Conservation (phyloP, 2,797 vertebrate genomes). For the Centropyge bicolor region DNA sequence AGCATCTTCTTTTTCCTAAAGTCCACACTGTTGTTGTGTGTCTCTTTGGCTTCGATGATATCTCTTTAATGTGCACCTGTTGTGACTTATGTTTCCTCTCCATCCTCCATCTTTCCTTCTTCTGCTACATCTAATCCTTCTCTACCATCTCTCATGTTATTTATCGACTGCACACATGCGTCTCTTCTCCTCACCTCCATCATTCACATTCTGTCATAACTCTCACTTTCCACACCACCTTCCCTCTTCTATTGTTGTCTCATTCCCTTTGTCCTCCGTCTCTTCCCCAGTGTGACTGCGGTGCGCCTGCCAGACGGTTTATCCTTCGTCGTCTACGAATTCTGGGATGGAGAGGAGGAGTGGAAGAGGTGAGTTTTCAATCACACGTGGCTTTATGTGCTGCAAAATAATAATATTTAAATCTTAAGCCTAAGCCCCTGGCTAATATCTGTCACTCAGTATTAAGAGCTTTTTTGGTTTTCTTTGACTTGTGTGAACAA, state of each 20-base stretch:
- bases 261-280: conserved; percentile 14
- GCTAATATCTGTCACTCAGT: neutral
- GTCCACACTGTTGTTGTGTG: neutral
- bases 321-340: conserved; percentile 96
- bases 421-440: neutral
- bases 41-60: conserved; percentile 4
- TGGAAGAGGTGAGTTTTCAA: conserved; percentile 91
- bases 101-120: neutral
- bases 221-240: neutral
- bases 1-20: neutral
- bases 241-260: conserved; percentile 39
- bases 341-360: conserved; percentile 96
- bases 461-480: conserved; percentile 14
- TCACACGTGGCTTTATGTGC: neutral
- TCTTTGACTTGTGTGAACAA: neutral
- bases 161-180: neutral
- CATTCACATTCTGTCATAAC: conserved; percentile 1
- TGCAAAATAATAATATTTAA: neutral
- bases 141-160: neutral
- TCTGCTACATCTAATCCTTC: neutral
- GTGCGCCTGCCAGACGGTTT: conserved; percentile 92
- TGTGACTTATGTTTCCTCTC: neutral
- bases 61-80: conserved; percentile 9
- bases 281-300: conserved; percentile 87
- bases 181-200: neutral